Evolutionary conservation across 2,113 vertebrate genomes (phyloP).

Genomic region (Notarius quadriscutis): DNA sequence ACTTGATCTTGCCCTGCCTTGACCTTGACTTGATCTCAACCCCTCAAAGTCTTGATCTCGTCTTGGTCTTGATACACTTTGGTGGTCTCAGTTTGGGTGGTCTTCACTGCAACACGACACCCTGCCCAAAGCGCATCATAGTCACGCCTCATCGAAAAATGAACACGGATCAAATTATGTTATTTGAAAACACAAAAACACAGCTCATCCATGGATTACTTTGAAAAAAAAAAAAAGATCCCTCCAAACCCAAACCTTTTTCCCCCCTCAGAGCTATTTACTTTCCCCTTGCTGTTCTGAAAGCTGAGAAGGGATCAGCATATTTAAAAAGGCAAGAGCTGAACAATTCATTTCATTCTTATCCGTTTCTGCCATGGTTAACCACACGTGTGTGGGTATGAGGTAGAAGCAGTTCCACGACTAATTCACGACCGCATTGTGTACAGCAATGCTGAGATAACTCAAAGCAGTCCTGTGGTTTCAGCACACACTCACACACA

Average conservation of each 20-base stretch:
- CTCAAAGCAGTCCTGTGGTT: slow-evolving; percentile 5
- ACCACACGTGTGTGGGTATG: background rate
- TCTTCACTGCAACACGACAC: too few species aligned
- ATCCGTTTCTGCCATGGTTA: slow-evolving; percentile 8
- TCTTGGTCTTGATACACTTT: too few species aligned
- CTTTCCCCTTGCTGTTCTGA: background rate
- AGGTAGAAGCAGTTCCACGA: background rate
- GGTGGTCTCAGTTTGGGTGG: too few species aligned
- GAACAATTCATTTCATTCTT: slow-evolving; percentile 42
- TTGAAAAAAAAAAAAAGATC: background rate
- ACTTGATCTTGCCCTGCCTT: too few species aligned
- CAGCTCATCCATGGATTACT: slow-evolving; percentile 48
- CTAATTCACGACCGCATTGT: slow-evolving; percentile 15
- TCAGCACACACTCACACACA: background rate
- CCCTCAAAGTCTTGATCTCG: too few species aligned
- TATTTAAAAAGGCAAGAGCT: slow-evolving; percentile 39
- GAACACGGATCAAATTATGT: slow-evolving; percentile 33
- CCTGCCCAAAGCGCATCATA: background rate
- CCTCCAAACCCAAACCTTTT: slow-evolving; percentile 37
- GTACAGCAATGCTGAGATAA: background rate
- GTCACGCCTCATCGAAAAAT: slow-evolving; percentile 13
- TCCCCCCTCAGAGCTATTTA: slow-evolving; percentile 32
- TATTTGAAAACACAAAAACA: slow-evolving; percentile 50
- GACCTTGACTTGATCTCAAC: too few species aligned
- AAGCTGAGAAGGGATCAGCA: slow-evolving; percentile 31